phyloP scores from a whole-genome alignment of 2,888 invertebrate genomes.

The Diaprepes abbreviatus region DNA sequence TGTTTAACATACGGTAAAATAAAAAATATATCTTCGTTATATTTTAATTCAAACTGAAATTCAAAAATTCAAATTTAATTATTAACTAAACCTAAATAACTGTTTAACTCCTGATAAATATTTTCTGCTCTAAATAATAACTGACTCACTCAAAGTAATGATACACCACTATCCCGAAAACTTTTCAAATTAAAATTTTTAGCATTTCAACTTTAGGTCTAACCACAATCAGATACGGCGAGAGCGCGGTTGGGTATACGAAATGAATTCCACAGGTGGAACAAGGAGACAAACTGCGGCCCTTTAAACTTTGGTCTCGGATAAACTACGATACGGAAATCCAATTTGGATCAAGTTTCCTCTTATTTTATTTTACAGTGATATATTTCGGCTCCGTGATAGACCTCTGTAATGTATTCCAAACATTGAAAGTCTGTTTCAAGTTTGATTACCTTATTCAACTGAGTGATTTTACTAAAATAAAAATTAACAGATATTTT shows the following conservation, averaged over 20 bases:
- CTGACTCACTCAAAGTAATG: no score
- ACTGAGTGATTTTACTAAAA: no score
- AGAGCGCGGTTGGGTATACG: constrained; percentile 11
- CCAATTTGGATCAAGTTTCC: constrained; percentile 37
- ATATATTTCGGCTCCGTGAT: constrained; percentile 9
- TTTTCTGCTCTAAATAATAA: no score
- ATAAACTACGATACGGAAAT: constrained; percentile 35
- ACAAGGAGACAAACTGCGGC: constrained; percentile 30
- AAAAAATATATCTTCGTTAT: no score
- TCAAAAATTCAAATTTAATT: no score
- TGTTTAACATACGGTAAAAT: no score
- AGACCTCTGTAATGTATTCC: background rate
- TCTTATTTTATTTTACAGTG: constrained; percentile 26
- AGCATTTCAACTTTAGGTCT: background rate
- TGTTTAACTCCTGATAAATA: no score
- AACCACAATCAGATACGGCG: constrained; percentile 23
- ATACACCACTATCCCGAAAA: background rate
- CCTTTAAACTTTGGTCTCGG: constrained; percentile 36
- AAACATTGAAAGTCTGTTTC: background rate
- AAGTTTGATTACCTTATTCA: no score
- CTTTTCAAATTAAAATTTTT: constrained; percentile 22
- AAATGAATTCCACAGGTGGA: constrained; percentile 38
- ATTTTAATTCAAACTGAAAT: no score
- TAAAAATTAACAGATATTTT: no score
- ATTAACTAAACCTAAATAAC: no score